phyloP scores from a whole-genome alignment of 2,797 vertebrate species.

The Crotalus adamanteus region DNA sequence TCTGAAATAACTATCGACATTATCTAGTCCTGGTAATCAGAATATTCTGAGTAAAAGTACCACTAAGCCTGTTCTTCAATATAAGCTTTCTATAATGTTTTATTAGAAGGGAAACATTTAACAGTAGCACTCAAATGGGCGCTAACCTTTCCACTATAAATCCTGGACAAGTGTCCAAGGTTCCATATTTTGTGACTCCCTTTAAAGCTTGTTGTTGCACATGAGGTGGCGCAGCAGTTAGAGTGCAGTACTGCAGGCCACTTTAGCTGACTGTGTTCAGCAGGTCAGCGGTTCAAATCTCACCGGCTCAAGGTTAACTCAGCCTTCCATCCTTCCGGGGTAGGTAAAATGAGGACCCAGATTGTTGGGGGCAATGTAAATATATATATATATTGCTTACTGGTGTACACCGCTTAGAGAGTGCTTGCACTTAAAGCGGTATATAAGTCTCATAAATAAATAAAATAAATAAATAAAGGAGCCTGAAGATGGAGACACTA shows the following conservation, averaged over 20 bases:
- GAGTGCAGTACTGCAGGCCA: no score
- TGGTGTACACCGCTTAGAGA: no score
- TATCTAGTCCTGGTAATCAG: neutral
- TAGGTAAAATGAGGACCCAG: no score
- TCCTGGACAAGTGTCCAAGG: neutral
- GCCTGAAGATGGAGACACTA: slow-evolving; percentile 22
- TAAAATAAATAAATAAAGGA: neutral
- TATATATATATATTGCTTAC: no score
- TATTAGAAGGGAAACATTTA: neutral
- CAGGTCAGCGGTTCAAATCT: no score
- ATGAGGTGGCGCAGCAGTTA: neutral
- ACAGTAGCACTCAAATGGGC: neutral
- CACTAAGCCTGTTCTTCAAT: neutral
- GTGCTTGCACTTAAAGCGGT: no score
- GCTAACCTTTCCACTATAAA: neutral
- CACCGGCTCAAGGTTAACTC: no score
- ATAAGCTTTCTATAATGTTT: neutral
- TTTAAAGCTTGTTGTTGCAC: slow-evolving; percentile 36
- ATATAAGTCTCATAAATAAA: no score
- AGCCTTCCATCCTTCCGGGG: no score
- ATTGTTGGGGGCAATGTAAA: no score
- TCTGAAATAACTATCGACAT: neutral
- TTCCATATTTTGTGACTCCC: slow-evolving; percentile 23
- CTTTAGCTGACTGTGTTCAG: no score
- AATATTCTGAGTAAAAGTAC: neutral